These are phyloP conservation scores for Linurgus olivaceus DNA, from an alignment of 2,797 vertebrate species.

Conservation along the genomic window DNA sequence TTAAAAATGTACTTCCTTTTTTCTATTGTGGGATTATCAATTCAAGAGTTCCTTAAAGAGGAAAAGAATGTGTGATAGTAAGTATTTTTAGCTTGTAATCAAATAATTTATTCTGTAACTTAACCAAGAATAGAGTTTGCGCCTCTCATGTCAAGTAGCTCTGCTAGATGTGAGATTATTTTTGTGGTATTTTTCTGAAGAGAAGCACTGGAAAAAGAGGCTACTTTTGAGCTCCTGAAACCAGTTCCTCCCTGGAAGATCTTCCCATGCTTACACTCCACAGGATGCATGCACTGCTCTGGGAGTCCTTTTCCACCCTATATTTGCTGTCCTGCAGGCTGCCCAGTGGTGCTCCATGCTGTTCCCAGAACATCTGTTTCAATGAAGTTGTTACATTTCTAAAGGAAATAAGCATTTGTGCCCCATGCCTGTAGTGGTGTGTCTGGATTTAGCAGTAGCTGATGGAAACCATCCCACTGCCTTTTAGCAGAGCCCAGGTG, in stretches of 20 bases:
- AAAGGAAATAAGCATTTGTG: background rate
- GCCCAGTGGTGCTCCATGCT: rapidly evolving
- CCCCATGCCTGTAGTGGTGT: background rate
- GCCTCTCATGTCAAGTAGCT: background rate
- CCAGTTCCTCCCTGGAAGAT: background rate
- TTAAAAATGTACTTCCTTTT: conserved; percentile 19
- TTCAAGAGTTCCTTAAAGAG: background rate
- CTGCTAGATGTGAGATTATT: background rate
- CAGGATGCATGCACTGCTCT: background rate
- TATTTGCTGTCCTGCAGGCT: background rate
- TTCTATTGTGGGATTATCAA: conserved; percentile 1
- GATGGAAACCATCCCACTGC: background rate
- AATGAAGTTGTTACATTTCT: background rate
- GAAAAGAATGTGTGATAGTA: background rate
- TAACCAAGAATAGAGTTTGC: background rate
- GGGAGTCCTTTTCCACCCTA: background rate
- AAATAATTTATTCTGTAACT: background rate
- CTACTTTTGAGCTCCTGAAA: background rate
- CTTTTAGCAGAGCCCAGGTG: background rate
- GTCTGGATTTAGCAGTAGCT: background rate
- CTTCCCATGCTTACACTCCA: background rate
- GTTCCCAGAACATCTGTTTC: background rate
- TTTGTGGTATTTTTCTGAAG: background rate
- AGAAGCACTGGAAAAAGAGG: background rate
- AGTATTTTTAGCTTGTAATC: conserved; percentile 14